Evolutionary conservation across 2,113 vertebrate species (phyloP).

Genomic region (Eonycteris spelaea): DNA sequence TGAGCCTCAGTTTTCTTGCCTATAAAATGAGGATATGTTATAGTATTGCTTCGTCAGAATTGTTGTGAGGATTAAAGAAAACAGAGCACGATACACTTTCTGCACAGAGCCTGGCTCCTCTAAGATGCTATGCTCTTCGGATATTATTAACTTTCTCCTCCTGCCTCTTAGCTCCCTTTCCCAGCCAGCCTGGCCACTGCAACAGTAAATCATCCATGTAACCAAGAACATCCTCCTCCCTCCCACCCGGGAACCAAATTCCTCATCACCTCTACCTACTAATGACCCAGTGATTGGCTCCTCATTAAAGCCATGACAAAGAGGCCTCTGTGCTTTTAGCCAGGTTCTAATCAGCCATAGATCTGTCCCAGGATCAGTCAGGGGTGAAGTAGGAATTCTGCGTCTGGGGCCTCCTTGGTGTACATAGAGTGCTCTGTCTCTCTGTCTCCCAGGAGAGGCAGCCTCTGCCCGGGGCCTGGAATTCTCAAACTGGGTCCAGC

Average conservation of each 20-base stretch:
- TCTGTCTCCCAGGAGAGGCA: not conserved
- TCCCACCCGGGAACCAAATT: not conserved
- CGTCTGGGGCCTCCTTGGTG: not conserved
- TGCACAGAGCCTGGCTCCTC: not conserved
- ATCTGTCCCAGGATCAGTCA: not conserved
- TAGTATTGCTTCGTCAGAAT: not conserved
- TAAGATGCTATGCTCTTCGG: not conserved
- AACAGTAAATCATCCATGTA: conserved; percentile 50
- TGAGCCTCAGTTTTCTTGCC: not conserved
- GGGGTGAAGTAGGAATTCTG: not conserved
- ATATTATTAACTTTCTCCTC: not conserved
- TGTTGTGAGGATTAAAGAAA: not conserved
- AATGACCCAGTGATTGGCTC: conserved; percentile 68
- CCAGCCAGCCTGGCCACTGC: not conserved
- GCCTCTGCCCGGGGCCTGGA: not conserved
- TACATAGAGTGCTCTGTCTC: not conserved
- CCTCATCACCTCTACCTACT: conserved; percentile 45
- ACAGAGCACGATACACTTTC: not conserved
- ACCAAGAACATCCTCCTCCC: not conserved
- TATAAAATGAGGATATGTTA: not conserved
- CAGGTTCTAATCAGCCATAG: not conserved
- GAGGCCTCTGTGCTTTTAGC: conserved; percentile 6
- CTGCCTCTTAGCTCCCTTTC: not conserved
- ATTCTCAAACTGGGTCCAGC: not conserved
- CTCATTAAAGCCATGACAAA: conserved; percentile 67